phyloP scores from a whole-genome alignment of 2,113 vertebrate genomes.

The Pristiophorus japonicus region DNA sequence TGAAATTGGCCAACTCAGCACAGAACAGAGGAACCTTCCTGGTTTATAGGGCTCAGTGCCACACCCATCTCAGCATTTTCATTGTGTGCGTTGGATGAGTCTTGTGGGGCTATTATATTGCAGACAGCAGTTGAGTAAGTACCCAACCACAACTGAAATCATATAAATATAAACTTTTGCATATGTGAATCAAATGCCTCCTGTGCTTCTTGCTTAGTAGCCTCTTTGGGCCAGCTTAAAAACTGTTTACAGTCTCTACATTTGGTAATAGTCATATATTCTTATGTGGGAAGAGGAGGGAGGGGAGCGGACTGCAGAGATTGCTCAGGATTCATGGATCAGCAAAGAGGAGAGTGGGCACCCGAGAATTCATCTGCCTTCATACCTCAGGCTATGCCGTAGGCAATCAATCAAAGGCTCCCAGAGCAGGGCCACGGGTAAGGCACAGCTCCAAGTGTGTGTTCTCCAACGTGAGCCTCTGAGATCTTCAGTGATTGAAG shows the following conservation, averaged over 20 bases:
- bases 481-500: background rate
- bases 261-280: background rate
- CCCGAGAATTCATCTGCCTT: background rate
- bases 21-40: background rate
- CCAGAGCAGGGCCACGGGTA: background rate
- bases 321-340: background rate
- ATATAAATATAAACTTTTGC: background rate
- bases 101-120: background rate
- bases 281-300: background rate
- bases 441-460: background rate
- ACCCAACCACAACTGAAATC: background rate
- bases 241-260: background rate
- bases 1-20: background rate
- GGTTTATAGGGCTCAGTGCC: background rate
- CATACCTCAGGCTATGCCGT: background rate
- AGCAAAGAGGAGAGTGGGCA: background rate
- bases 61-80: background rate
- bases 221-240: background rate
- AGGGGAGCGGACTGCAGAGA: background rate
- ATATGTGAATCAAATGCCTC: background rate
- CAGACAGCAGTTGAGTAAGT: background rate
- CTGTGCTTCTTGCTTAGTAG: too few relatives aligned
- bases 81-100: background rate
- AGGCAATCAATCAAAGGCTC: background rate
- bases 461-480: background rate